Evolutionary conservation across 2,113 vertebrate species (phyloP), one percentile per base, ranked within the genome.

Genomic region (Panurus biarmicus): DNA sequence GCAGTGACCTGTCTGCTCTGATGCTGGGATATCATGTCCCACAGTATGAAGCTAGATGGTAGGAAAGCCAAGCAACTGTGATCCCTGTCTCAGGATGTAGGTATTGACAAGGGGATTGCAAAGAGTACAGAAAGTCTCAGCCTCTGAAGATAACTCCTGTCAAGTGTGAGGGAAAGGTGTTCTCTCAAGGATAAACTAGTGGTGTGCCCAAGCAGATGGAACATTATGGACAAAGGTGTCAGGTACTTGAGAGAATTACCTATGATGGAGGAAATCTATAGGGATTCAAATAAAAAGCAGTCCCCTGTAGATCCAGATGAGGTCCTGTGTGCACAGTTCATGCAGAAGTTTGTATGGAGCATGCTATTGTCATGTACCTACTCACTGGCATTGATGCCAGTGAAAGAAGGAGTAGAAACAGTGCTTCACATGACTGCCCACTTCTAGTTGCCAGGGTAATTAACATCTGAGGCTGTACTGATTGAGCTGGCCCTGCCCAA

Each of bases 271-370:
- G 29, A n/a, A 65, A n/a, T 38, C 19, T 28, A 2, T 24, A 47
- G 5, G 14, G 17, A 54, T 72, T 64, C 12, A 38, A 21, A 19
- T 28, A 33, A 14, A 13, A 45, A 53, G 17, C 28, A 58, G 18
- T 38, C 6, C 7, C 14, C 23, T 17, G 28, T 48, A 36, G 47
- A 14, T 72, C 28, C 18, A 28, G n/a, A 28, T 38, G n/a, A 33
- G 28, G 9, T 74, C 35, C 42, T 2, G 1, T n/a, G 24, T 12
- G 15, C 25, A 13, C 24, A 40, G 1, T 29, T 45, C 29, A 33
- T 24, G 12, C 0, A 0, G 28, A 10, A 65, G 15, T 24, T 40
- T 38, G 29, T 40, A 48, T n/a, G 20, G 29, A 48, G 20, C 12
- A 35, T 42, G 24, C 5, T n/a, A 6, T 20, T n/a, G 10, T n/a